These are phyloP conservation scores for Takifugu rubripes DNA, from an alignment of 2,797 vertebrate species.

Conservation along the genomic window DNA sequence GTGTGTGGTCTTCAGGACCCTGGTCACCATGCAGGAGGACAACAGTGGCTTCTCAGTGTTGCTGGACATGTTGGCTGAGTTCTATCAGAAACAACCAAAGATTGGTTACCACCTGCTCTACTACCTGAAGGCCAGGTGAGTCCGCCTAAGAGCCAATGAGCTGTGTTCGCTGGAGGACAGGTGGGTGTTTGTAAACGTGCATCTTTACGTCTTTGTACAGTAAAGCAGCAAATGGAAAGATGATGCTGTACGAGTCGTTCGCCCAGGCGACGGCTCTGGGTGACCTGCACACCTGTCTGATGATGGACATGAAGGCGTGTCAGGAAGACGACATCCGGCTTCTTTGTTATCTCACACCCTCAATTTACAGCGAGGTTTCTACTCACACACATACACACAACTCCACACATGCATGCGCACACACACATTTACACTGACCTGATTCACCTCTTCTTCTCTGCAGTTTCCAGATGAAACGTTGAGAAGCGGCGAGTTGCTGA, in stretches of 20 bases:
- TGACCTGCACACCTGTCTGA: conserved; percentile 92
- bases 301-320: conserved; percentile 99
- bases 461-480: conserved; percentile 96
- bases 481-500: conserved; percentile 90
- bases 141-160: too few species aligned
- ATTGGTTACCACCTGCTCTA: conserved; percentile 95
- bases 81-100: conserved; percentile 98
- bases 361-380: conserved; percentile 79
- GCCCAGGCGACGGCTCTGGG: conserved; percentile 94
- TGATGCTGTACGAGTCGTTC: conserved; percentile 94
- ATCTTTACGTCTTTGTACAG: conserved; percentile 54
- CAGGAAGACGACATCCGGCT: conserved; percentile 93
- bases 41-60: conserved; percentile 93
- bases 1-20: conserved; percentile 92
- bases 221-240: conserved; percentile 94
- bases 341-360: conserved; percentile 95
- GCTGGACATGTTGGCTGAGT: conserved; percentile 89
- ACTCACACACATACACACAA: not conserved
- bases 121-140: conserved; percentile 83
- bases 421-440: not conserved
- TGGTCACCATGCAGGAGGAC: conserved; percentile 97
- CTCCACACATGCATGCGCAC: too few species aligned
- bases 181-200: not conserved
- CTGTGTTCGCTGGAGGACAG: not conserved
- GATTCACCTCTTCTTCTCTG: not conserved